Conservation (phyloP, 2,113 vertebrate genomes). For the Xenopus laevis region DNA sequence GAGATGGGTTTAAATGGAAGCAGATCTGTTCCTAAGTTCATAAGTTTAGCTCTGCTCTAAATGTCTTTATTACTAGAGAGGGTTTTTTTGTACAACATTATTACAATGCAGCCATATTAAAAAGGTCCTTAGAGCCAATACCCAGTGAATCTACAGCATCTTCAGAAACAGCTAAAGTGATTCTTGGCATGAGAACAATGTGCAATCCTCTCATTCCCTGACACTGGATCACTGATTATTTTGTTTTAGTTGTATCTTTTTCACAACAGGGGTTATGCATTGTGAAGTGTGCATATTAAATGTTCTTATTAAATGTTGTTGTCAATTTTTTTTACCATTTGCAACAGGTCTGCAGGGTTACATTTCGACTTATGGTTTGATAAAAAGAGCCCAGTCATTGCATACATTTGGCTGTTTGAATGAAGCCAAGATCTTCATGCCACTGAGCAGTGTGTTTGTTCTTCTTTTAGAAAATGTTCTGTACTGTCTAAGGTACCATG, state of each 20-base stretch:
- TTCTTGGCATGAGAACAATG: constrained; percentile 41
- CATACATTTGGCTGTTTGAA: constrained; percentile 23
- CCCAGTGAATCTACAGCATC: constrained; percentile 54
- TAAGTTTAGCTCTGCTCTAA: constrained; percentile 59
- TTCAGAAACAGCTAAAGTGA: constrained; percentile 44
- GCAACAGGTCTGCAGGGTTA: constrained; percentile 61
- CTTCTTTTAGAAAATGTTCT: background rate
- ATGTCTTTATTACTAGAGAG: constrained; percentile 52
- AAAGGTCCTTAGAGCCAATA: constrained; percentile 65
- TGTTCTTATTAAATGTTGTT: too few species aligned
- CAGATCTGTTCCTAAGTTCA: constrained; percentile 46
- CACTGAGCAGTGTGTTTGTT: constrained; percentile 44
- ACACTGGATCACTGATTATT: background rate
- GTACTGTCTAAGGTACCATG: background rate
- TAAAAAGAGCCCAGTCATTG: constrained; percentile 29
- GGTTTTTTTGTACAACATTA: constrained; percentile 61
- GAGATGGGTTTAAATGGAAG: constrained; percentile 52
- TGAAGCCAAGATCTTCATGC: constrained; percentile 27
- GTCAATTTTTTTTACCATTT: background rate
- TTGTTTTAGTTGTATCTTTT: constrained; percentile 41
- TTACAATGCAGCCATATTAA: constrained; percentile 78
- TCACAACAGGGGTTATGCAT: background rate
- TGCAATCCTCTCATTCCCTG: background rate
- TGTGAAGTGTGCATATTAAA: too few species aligned
- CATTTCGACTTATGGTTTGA: background rate